These are phyloP conservation scores for Falco peregrinus DNA, from an alignment of 2,797 vertebrate species.

Conservation along the genomic window DNA sequence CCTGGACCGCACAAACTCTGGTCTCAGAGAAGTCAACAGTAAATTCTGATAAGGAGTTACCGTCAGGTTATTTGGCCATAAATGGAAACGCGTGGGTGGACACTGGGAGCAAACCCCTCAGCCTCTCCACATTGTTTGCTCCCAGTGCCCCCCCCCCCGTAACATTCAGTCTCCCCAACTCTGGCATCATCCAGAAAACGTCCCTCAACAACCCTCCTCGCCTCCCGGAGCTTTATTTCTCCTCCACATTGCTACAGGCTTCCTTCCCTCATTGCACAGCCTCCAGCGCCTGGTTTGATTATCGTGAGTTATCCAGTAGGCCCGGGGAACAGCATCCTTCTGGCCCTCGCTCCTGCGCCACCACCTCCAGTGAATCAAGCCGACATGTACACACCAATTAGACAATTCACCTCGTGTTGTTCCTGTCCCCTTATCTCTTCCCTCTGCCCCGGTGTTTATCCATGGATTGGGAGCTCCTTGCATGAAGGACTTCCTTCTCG, in stretches of 20 bases:
- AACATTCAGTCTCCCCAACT: neutral
- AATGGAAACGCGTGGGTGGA: rapidly evolving
- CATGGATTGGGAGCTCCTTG: neutral
- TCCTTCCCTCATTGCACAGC: neutral
- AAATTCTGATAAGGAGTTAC: neutral
- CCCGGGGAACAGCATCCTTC: neutral
- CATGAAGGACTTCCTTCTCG: neutral
- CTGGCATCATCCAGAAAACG: neutral
- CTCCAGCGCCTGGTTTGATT: neutral
- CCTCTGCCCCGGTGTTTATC: neutral
- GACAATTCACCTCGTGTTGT: neutral
- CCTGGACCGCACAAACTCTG: neutral
- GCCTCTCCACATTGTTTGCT: neutral
- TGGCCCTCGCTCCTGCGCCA: neutral
- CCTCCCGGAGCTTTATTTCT: neutral
- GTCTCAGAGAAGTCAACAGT: neutral
- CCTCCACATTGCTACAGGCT: neutral
- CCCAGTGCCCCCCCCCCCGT: rapidly evolving
- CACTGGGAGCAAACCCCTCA: neutral
- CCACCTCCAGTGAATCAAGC: neutral
- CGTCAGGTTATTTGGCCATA: neutral
- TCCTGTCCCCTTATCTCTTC: neutral
- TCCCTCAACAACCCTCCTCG: neutral
- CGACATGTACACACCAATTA: neutral
- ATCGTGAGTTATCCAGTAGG: neutral